Base-by-base conservation (phyloP, 2,797 vertebrate genomes). In the Clarias pachynema region DNA sequence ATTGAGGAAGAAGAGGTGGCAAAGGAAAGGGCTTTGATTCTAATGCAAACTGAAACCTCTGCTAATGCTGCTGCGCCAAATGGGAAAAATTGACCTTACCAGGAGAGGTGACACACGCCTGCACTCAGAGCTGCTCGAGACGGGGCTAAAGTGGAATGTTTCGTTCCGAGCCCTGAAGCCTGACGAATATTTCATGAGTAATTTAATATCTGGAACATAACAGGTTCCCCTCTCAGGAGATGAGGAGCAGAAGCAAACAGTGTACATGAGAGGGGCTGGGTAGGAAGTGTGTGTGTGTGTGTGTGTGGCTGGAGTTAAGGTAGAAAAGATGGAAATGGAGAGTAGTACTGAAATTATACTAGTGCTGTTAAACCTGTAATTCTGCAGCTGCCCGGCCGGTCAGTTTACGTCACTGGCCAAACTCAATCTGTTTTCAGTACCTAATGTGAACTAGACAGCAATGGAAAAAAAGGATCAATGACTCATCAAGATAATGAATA, bases 191-290 rank as follows among this genome's bases (percentile, higher is more conserved):
- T 97, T 97, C 94, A 97, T 97, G 96, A 97, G 97, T 98, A 97
- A 98, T 98, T 98, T 97, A 97, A 97, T 98, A 98, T 97, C 95
- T 97, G 94, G 97, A 97, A 95, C 96, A 95, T 90, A 96, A 94
- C 92, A 92, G 89, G 89, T 86, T 92, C 91, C 94, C 80, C 89
- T 85, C 89, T 92, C 92, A 91, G 89, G 89, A 93, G 86, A 91
- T 83, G 87, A 86, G 86, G 87, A 85, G 70, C 60, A 44, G 26
- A 75, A 83, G 59, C 57, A 63, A 37, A 73, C 77, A 60, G 84
- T 22, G 2, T 80, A 83, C 79, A 75, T 49, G 24, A 62, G 80
- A 63, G 70, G 18, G 70, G 72, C 18, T 56, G 40, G 60, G 9
- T 56, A 53, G 56, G 26, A 26, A 29, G 31, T n/a, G 24, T 24